Base-by-base conservation (phyloP, 2,888 invertebrate species). In the Lithophane semibrunnea region DNA sequence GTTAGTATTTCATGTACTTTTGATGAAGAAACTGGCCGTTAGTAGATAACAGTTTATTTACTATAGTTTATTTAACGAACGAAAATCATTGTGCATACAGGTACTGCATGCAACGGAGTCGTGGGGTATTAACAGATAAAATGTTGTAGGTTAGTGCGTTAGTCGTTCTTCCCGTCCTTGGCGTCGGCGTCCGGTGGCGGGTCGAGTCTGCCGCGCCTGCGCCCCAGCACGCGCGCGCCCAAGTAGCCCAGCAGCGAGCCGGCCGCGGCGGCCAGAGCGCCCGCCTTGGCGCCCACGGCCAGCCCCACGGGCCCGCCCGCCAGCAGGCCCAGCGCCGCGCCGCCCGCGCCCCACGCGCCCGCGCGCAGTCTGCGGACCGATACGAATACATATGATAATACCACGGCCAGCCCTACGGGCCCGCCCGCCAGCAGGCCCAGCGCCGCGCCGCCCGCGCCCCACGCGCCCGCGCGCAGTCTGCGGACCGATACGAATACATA, bases 261-360 rank as follows among this genome's bases (percentile, higher is more conserved):
- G 16, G 93, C 94, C 24, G 93, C 90, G 58, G 92, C 91, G 8
- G 92, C 93, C 56, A 92, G 92, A 61, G 93, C 94, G 68, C 93
- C 94, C 74, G 91, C 94, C 89, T 95, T 93, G 79, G 91, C 93
- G 69, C 95, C 95, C 84, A 92, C 89, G 76, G 88, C 74, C 73
- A 94, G 88, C 52, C 95, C 95, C 81, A 92, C 89, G 9, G 95
- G 95, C 0, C 95, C 95, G 18, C 92, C 94, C 83, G 89, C 82
- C 87, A 92, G 87, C 83, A 93, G 94, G 64, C 95, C 95, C 77
- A 88, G 85, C 81, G 87, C 88, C 75, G 94, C 95, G 44, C 94
- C 94, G 37, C 92, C 91, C 78, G 83, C 89, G 56, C 92, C 90
- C 86, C 86, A 88, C 78, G 92, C 92, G 73, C 92, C 92, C 69